Base-by-base conservation (phyloP, 2,113 vertebrate genomes). In the Burhinus oedicnemus region DNA sequence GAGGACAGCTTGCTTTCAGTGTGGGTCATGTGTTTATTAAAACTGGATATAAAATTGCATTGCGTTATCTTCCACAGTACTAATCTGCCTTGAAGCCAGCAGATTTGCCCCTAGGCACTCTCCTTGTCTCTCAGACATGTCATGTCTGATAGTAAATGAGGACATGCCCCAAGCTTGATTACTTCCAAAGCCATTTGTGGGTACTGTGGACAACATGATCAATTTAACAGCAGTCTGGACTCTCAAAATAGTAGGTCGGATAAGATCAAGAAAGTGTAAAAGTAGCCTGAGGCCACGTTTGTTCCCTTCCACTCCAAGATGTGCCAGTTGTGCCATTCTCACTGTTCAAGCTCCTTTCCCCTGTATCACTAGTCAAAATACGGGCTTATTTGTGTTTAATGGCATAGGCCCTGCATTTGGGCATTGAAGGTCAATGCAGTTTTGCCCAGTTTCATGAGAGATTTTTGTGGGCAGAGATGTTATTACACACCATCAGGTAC, bases 161-260 rank as follows among this genome's bases (percentile, higher is more conserved):
- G 81, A 87, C 51, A 17, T 93, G 58, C 45, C 74, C 75, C 87
- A n/a, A 92, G 61, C 83, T 77, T 9, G 36, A 54, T 78, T 89
- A 38, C 36, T 82, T 94, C 40, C 69, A 38, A 40, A 91, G 74
- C 83, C 65, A 61, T 95, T 77, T 91, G 29, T 38, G 8, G 36
- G 69, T 19, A 45, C 61, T 79, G 65, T 65, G 87, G 81, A 44
- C 80, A 90, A 70, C 62, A 49, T 38, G 79, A 92, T 95, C 81
- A 87, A 75, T 38, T 90, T 90, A 94, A 79, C 19, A 91, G 76
- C 52, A 69, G 36, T 87, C 86, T 97, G 90, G 90, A 83, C 23
- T 74, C 92, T 83, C 71, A 71, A 54, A 96, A 93, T 88, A 93
- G 76, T 44, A 83, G 68, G 54, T 83, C 34, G 71, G 90, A 93